A percentile compares a stretch with the other conserved stretches of the same genome.
phyloP scores from a whole-genome alignment of 2,113 vertebrate species.

The Brachyhypopomus occidentalis region DNA sequence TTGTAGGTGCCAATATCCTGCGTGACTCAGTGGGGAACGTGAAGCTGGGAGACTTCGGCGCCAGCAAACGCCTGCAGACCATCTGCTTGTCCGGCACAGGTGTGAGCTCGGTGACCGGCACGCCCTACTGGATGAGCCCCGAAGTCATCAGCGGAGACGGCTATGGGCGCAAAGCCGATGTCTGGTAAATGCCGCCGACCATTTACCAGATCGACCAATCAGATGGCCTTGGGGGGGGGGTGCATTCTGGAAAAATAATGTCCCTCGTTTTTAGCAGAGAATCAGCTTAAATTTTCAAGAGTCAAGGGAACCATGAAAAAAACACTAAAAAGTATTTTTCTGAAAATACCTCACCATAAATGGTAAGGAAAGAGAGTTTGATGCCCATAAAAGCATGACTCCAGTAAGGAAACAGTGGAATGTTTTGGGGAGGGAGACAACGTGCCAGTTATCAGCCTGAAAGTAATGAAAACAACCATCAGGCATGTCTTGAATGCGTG shows the following conservation, averaged over 20 bases:
- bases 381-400: neutral
- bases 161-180: constrained; percentile 91
- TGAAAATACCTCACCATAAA: constrained; percentile 10
- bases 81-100: constrained; percentile 95
- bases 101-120: constrained; percentile 92
- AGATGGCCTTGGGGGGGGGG: neutral
- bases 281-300: neutral
- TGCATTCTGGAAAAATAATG: neutral
- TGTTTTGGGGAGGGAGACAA: neutral
- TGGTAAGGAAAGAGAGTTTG: neutral
- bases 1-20: constrained; percentile 92
- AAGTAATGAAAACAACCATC: neutral
- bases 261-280: neutral
- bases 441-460: neutral
- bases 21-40: constrained; percentile 93
- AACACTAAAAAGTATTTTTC: too few relatives aligned
- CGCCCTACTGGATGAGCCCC: constrained; percentile 97
- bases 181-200: constrained; percentile 79
- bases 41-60: constrained; percentile 95
- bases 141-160: constrained; percentile 97
- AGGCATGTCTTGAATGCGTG: neutral
- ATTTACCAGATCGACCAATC: neutral
- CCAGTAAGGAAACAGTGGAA: neutral
- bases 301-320: neutral
- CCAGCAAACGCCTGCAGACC: constrained; percentile 94